Percentiles rank a stretch among this genome's conserved stretches.
These are phyloP conservation scores for Hylomyscus alleni DNA, from an alignment of 2,797 vertebrate species.

Conservation along the genomic window DNA sequence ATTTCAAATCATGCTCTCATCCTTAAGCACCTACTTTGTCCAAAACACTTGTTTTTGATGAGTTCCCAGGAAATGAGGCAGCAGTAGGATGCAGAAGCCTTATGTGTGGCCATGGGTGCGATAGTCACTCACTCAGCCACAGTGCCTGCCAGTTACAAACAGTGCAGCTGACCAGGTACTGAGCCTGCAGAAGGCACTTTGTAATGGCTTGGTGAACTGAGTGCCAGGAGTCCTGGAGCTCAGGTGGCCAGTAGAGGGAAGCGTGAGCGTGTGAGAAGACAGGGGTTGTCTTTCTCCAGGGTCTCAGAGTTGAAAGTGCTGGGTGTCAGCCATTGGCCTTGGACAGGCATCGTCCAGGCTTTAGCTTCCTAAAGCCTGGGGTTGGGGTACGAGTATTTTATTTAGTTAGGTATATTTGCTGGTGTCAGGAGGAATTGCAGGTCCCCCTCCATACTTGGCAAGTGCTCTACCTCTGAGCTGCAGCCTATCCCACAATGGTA, in stretches of 20 bases:
- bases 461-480: not conserved
- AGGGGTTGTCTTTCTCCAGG: not conserved
- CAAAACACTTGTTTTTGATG: not conserved
- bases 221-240: not conserved
- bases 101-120: accelerated
- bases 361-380: not conserved
- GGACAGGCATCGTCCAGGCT: not conserved
- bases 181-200: not conserved
- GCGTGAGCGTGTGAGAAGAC: not conserved
- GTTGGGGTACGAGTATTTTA: not conserved
- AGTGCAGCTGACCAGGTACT: not conserved
- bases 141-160: not conserved
- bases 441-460: not conserved
- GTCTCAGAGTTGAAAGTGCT: not conserved
- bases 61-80: not conserved
- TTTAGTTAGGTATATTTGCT: not conserved
- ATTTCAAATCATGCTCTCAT: not conserved
- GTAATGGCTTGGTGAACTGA: not conserved
- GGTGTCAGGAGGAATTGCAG: not conserved
- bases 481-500: no score
- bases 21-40: not conserved
- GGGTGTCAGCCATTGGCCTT: not conserved
- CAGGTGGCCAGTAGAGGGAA: not conserved
- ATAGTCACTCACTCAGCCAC: not conserved
- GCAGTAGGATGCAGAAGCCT: not conserved